Evolutionary conservation across 2,113 vertebrate genomes (phyloP), one percentile per base, ranked within the genome.

Genomic region (Alouatta palliata): DNA sequence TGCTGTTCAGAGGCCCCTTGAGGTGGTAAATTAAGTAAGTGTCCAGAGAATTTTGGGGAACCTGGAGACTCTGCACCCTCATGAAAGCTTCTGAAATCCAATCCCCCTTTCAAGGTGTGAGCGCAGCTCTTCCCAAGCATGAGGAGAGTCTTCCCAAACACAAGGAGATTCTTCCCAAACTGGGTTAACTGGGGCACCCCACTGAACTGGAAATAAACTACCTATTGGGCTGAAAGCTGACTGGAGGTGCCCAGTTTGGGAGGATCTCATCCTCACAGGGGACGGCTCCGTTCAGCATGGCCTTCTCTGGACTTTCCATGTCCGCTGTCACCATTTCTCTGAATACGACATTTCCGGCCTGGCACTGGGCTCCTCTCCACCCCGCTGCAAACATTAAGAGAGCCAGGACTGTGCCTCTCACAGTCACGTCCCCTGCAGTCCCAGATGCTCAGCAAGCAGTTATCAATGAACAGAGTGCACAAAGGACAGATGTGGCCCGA

Each of bases 1-100:
- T 32, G 47, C 13, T 4, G 17, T 43, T 43, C 27, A 47, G 85
- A 87, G 30, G 21, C 8, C 35, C 3, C 12, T 8, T 1, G 8
- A 71, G 16, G 10, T 27, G 35, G 61, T 56, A 35, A 85, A 20
- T 20, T 56, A 49, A 58, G 54, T 2, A 21, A 40, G 27, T 1
- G 6, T 37, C 56, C 43, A 0, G 35, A 4, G n/a, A 3, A 13
- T 70, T 68, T 43, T 21, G 64, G 66, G 54, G 58, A 20, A 19
- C 2, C 61, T 21, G 3, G 0, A 2, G 40, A 9, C 21, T 3
- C 14, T 16, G 13, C 0, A 14, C 45, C 16, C 20, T 25, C 6
- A 5, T 2, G 66, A 47, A 47, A 47, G 56, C 27, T 49, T 56
- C 0, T 1, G 23, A n/a, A 56, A 52, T 43, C 47, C 0, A 21